A percentile compares a stretch with the other conserved stretches of the same genome.
These are phyloP conservation scores for Nothura maculosa DNA, from an alignment of 2,797 vertebrate species.

Conservation along the genomic window DNA sequence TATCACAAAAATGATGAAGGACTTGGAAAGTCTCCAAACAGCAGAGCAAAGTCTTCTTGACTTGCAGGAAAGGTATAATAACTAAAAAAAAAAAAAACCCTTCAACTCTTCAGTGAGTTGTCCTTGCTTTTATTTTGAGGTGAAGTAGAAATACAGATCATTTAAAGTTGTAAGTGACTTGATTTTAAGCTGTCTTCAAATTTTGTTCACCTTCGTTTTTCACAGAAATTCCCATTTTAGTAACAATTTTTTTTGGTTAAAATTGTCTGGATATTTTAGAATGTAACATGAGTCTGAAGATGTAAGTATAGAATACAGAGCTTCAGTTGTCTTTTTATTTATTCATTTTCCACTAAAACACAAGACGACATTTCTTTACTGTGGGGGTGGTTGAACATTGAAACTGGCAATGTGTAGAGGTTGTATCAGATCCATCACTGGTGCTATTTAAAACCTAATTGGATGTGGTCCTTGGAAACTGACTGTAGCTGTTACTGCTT, in stretches of 20 bases:
- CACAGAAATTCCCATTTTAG: not conserved
- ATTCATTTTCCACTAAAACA: not conserved
- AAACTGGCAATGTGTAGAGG: not conserved
- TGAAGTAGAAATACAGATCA: not conserved
- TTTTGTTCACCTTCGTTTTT: not conserved
- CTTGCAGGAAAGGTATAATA: slow-evolving; percentile 92
- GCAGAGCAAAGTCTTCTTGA: slow-evolving; percentile 95
- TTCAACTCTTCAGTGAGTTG: not conserved
- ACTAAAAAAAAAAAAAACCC: not conserved
- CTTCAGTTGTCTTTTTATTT: not conserved
- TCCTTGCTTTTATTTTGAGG: not conserved
- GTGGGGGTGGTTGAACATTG: not conserved
- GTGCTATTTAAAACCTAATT: not conserved
- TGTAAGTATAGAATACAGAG: not conserved
- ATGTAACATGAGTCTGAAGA: not conserved
- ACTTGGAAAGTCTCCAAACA: slow-evolving; percentile 94
- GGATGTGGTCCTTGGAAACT: not conserved
- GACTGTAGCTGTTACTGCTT: not conserved
- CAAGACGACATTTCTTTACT: not conserved
- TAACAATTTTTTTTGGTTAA: not conserved
- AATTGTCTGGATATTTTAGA: not conserved
- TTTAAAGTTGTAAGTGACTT: not conserved
- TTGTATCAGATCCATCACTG: not conserved
- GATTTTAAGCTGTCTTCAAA: not conserved
- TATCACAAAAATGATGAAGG: slow-evolving; percentile 98